A percentile compares a stretch with the other conserved stretches of the same genome.
phyloP scores from a whole-genome alignment of 2,888 invertebrate genomes.

The Ganaspis brasiliensis region DNA sequence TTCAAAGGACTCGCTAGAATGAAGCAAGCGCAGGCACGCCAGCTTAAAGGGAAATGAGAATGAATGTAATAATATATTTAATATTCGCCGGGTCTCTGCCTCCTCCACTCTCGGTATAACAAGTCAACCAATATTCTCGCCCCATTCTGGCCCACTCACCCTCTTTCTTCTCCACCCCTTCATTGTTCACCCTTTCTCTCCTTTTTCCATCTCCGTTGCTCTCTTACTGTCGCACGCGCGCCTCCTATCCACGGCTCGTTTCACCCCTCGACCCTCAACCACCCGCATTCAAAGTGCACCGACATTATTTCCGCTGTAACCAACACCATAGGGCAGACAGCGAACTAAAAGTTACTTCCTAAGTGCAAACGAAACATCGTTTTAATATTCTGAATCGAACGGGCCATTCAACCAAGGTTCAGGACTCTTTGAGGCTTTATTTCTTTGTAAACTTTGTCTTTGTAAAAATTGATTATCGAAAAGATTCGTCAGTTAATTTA shows the following conservation, averaged over 20 bases:
- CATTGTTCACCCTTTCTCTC: slow-evolving; percentile 29
- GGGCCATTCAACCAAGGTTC: background rate
- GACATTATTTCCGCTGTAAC: slow-evolving; percentile 75
- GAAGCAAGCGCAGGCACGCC: slow-evolving; percentile 64
- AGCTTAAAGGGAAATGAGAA: slow-evolving; percentile 78
- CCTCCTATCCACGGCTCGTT: slow-evolving; percentile 30
- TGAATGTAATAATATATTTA: slow-evolving; percentile 80
- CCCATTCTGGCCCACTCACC: slow-evolving; percentile 61
- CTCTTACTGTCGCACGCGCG: slow-evolving; percentile 29
- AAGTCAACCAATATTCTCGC: slow-evolving; percentile 79
- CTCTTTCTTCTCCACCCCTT: slow-evolving; percentile 45
- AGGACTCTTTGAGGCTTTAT: too few relatives aligned
- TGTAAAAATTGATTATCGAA: too few relatives aligned
- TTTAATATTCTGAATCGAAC: slow-evolving; percentile 35
- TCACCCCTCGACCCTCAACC: slow-evolving; percentile 50
- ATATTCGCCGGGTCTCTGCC: slow-evolving; percentile 77
- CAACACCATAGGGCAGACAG: slow-evolving; percentile 54
- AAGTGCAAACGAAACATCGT: slow-evolving; percentile 51
- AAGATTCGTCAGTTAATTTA: too few relatives aligned
- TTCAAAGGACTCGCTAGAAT: slow-evolving; percentile 66
- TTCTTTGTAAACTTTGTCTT: too few relatives aligned
- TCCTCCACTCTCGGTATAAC: slow-evolving; percentile 77
- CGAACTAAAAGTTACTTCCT: slow-evolving; percentile 50
- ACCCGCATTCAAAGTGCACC: slow-evolving; percentile 68
- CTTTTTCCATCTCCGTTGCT: slow-evolving; percentile 40